These are phyloP conservation scores for Leptosomus discolor DNA, from an alignment of 2,113 vertebrate genomes.

Conservation along the genomic window DNA sequence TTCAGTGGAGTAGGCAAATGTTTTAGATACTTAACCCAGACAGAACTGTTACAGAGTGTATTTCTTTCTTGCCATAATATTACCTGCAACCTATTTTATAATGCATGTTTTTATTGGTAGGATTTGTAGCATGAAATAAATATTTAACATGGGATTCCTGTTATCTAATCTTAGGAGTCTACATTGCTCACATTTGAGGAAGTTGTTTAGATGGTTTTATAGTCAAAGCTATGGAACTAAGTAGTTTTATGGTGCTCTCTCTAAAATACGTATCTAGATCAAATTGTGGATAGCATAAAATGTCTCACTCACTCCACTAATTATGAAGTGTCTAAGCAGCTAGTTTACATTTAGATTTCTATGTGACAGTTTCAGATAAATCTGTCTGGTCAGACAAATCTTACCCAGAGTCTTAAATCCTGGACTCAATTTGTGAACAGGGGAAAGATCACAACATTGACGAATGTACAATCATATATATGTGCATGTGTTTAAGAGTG, in stretches of 20 bases:
- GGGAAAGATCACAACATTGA: neutral
- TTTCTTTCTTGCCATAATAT: neutral
- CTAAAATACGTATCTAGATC: neutral
- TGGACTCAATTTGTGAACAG: neutral
- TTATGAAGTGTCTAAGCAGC: neutral
- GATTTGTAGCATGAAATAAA: neutral
- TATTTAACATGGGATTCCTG: neutral
- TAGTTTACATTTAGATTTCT: neutral
- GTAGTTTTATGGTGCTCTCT: neutral
- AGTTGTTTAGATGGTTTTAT: neutral
- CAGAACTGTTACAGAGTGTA: neutral
- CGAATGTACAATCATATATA: neutral
- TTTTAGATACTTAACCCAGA: neutral
- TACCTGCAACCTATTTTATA: neutral
- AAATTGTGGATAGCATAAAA: neutral
- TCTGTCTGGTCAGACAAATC: neutral
- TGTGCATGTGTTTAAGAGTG: accelerated
- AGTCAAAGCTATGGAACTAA: neutral
- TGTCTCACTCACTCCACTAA: neutral
- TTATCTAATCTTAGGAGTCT: neutral
- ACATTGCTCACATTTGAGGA: neutral
- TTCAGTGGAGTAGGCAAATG: neutral
- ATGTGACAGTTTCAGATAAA: neutral
- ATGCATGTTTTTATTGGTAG: neutral
- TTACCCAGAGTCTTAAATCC: neutral